A percentile compares a stretch with the other conserved stretches of the same genome.
Evolutionary conservation across 1,140 invertebrate species (phyloP).

Genomic region (Epicauta chinensis): DNA sequence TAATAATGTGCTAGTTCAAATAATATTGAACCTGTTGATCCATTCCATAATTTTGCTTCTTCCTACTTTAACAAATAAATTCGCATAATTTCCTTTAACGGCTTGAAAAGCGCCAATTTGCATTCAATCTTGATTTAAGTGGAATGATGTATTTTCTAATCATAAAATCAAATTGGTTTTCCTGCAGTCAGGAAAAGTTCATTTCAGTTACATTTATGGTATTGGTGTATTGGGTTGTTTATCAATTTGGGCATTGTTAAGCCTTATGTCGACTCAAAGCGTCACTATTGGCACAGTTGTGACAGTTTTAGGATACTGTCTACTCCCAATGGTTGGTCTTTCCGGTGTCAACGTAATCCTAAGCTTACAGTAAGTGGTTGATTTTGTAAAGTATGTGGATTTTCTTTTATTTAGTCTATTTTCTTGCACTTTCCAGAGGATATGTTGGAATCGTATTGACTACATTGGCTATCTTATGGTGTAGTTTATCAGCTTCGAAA

Average conservation of each 20-base stretch:
- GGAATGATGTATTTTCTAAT: not conserved
- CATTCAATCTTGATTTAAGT: not conserved
- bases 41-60: not conserved
- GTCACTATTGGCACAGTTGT: slow-evolving; percentile 69
- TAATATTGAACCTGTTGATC: not conserved
- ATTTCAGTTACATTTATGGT: slow-evolving; percentile 79
- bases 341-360: slow-evolving; percentile 66
- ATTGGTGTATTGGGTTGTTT: slow-evolving; percentile 74
- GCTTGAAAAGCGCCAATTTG: not conserved
- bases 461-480: slow-evolving; percentile 68
- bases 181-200: slow-evolving; percentile 51
- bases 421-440: slow-evolving; percentile 35
- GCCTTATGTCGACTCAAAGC: slow-evolving; percentile 64
- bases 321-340: slow-evolving; percentile 78
- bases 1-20: not conserved
- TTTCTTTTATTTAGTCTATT: slow-evolving; percentile 6
- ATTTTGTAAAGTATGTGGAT: slow-evolving; percentile 11
- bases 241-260: slow-evolving; percentile 71
- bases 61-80: no score
- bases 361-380: slow-evolving; percentile 62
- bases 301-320: slow-evolving; percentile 77
- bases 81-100: not conserved
- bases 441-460: slow-evolving; percentile 55
- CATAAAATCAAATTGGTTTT: not conserved
- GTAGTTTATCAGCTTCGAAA: slow-evolving; percentile 76